These are phyloP conservation scores for Paedocypris micromegethes DNA, from an alignment of 2,797 vertebrate species.

Conservation along the genomic window DNA sequence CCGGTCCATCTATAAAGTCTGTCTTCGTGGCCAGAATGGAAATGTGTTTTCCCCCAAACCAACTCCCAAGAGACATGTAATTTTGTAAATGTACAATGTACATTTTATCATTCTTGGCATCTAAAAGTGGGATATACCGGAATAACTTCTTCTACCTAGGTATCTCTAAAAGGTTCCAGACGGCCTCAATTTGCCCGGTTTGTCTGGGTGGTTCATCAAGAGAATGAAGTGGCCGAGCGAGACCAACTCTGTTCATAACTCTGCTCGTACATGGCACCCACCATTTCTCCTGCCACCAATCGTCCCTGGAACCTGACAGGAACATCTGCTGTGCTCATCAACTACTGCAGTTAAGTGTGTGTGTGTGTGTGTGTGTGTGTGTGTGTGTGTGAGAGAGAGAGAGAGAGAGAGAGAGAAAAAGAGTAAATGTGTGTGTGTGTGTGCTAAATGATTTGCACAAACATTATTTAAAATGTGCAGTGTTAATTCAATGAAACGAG, in stretches of 20 bases:
- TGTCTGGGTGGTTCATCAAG: slow-evolving; percentile 14
- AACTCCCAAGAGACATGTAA: no score
- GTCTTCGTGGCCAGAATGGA: no score
- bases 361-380: neutral
- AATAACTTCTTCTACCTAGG: no score
- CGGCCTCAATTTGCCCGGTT: slow-evolving; percentile 2
- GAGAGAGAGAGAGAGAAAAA: neutral
- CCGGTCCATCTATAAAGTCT: neutral
- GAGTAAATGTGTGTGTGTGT: no score
- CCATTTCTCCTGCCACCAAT: slow-evolving; percentile 13
- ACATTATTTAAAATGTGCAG: no score
- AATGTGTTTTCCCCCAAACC: no score
- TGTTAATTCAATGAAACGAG: no score
- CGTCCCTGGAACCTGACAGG: slow-evolving; percentile 45
- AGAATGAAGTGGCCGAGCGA: neutral
- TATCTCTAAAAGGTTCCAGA: neutral
- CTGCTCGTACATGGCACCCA: slow-evolving; percentile 10
- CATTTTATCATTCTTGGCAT: no score
- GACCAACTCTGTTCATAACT: slow-evolving; percentile 3
- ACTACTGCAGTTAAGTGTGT: slow-evolving; percentile 2
- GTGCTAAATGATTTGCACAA: no score
- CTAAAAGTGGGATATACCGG: no score
- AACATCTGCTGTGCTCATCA: slow-evolving; percentile 57
- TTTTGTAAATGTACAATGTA: no score
- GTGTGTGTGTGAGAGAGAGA: neutral